Evolutionary conservation across 2,797 vertebrate genomes (phyloP).

Genomic region (Lemur catta): DNA sequence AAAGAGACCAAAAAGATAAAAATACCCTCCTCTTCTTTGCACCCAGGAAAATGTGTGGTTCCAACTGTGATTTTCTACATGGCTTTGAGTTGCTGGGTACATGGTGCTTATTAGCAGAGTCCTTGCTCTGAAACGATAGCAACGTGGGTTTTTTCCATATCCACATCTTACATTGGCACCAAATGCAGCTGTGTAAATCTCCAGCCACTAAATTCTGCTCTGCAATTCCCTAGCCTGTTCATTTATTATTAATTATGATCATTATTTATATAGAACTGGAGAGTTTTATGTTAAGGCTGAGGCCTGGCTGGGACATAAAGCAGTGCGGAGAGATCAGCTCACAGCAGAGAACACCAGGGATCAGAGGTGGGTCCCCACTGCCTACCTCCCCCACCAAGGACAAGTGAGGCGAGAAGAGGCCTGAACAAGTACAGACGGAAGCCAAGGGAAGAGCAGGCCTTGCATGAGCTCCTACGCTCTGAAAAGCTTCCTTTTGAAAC

Average conservation of each 20-base stretch:
- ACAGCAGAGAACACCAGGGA: neutral
- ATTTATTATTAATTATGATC: constrained; percentile 77
- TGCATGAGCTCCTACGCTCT: neutral
- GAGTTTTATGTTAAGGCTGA: constrained; percentile 57
- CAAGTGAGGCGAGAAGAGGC: neutral
- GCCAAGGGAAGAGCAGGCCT: neutral
- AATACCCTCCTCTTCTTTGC: constrained; percentile 25
- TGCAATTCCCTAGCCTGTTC: constrained; percentile 64
- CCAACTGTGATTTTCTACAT: constrained; percentile 8
- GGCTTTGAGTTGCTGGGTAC: neutral
- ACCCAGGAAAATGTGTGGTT: constrained; percentile 21
- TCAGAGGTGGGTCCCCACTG: neutral
- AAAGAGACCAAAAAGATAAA: constrained; percentile 40
- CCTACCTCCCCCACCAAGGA: neutral
- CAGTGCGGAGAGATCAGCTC: neutral
- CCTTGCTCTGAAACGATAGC: constrained; percentile 49
- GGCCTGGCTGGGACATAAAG: constrained; percentile 40
- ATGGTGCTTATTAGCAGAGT: constrained; percentile 15
- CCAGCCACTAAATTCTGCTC: constrained; percentile 61
- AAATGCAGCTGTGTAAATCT: constrained; percentile 69
- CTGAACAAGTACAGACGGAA: neutral
- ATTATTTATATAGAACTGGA: constrained; percentile 70
- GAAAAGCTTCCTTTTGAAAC: neutral
- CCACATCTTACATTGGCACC: constrained; percentile 56
- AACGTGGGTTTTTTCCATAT: constrained; percentile 48